Evolutionary conservation across 1,140 invertebrate genomes (phyloP).

Genomic region (Mya arenaria): DNA sequence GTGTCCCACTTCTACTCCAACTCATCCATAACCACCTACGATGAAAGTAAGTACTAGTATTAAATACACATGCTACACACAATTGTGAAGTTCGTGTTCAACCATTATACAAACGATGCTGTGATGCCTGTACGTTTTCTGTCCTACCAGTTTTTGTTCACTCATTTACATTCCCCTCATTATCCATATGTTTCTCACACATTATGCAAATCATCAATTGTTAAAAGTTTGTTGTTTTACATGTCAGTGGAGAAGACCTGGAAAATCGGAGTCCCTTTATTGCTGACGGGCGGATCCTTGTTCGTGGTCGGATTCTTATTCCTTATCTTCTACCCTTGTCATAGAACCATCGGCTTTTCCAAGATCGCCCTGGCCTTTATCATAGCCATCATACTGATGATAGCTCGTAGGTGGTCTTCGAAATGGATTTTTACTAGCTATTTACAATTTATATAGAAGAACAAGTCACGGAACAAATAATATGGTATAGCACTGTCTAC

Average conservation of each 20-base stretch:
- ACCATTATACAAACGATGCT: too few species aligned
- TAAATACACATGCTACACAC: too few species aligned
- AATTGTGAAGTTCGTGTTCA: too few species aligned
- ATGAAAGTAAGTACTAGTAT: not conserved
- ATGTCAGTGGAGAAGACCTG: not conserved
- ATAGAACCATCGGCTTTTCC: slow-evolving; percentile 30
- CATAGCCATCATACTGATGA: slow-evolving; percentile 2
- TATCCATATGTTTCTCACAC: too few species aligned
- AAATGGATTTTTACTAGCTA: too few species aligned
- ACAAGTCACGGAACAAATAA: not conserved
- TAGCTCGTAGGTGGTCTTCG: slow-evolving; percentile 11
- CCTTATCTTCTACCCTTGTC: slow-evolving; percentile 33
- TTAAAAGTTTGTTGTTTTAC: too few species aligned
- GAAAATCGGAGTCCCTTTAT: not conserved
- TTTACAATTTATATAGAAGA: too few species aligned
- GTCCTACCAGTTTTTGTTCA: too few species aligned
- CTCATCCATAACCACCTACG: not conserved
- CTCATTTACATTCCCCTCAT: too few species aligned
- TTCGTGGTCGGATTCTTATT: not conserved
- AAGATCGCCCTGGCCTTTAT: slow-evolving; percentile 25
- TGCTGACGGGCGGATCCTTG: not conserved
- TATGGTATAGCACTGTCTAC: not conserved
- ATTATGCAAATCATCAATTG: too few species aligned
- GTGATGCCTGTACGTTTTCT: too few species aligned
- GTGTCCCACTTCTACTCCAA: not conserved